Evolutionary conservation across 2,113 vertebrate genomes (phyloP).

Genomic region (Poeciliopsis occidentalis): DNA sequence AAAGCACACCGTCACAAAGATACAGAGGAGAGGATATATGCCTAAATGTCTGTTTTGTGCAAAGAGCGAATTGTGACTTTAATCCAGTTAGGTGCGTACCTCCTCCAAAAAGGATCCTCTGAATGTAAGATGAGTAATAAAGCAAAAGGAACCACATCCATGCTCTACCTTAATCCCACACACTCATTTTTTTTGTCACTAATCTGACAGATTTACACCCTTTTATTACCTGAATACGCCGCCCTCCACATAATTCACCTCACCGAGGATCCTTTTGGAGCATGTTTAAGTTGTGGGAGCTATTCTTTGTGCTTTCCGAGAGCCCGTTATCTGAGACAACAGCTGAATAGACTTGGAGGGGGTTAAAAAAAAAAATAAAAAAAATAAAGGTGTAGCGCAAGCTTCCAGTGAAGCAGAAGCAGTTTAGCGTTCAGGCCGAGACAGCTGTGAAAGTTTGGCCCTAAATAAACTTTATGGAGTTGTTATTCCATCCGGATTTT

Average conservation of each 20-base stretch:
- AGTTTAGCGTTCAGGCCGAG: constrained; percentile 35
- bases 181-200: constrained; percentile 67
- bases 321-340: constrained; percentile 55
- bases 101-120: constrained; percentile 56
- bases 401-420: constrained; percentile 19
- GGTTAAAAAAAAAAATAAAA: too few relatives aligned
- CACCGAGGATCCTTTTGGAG: constrained; percentile 45
- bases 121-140: constrained; percentile 73
- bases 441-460: constrained; percentile 15
- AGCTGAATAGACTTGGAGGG: constrained; percentile 48
- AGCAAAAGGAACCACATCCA: constrained; percentile 59
- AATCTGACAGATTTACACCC: constrained; percentile 75
- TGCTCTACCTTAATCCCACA: constrained; percentile 75
- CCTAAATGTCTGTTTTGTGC: constrained; percentile 67
- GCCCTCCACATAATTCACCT: constrained; percentile 65
- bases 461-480: constrained; percentile 49
- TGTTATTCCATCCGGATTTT: constrained; percentile 40
- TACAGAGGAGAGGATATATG: constrained; percentile 61
- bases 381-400: constrained; percentile 20
- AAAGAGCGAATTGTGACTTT: constrained; percentile 67
- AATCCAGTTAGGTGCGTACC: constrained; percentile 73
- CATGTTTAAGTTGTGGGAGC: constrained; percentile 48
- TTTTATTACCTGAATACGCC: constrained; percentile 72
- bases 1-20: constrained; percentile 65
- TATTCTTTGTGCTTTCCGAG: constrained; percentile 42